Base-by-base conservation (phyloP, 2,113 vertebrate species). In the Cheilinus undulatus region DNA sequence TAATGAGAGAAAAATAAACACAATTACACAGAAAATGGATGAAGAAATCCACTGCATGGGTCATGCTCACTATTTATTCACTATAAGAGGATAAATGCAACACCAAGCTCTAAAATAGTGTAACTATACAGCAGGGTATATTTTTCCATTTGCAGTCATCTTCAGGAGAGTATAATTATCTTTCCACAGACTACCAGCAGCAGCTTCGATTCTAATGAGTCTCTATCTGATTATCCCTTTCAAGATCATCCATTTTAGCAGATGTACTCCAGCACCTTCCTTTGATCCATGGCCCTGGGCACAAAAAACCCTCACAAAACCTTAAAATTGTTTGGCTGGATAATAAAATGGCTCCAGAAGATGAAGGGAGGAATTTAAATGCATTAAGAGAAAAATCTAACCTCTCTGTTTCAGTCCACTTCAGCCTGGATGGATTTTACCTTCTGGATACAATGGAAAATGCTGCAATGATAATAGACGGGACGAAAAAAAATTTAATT, bases 231-330 rank as follows among this genome's bases (percentile, higher is more conserved):
- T 75, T 75, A 86, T 75, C 56, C 45, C 64, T 66, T 69, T 74
- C 65, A 92, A 77, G 76, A 80, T 81, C 60, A 70, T 82, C 76
- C 64, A 76, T 78, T 80, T 70, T 67, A 93, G 93, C 38, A 88
- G 94, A 71, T 89, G 74, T 43, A 22, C 58, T 32, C 19, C 60
- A 93, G 65, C 72, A 91, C 82, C 12, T 87, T 92, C 75, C 95
- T 95, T 86, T 86, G 92, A 80, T 92, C 73, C 50, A 92, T 93
- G 88, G 86, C 76, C 51, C 76, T 77, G 7, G 73, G 78, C 69
- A 81, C 50, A 58, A 32, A 65, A 66, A 61, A 19, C 14, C 40
- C 61, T 73, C 45, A 26, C 40, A 77, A 40, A 84, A 72, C 26
- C 51, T 48, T 17, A 77, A 45, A 76, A 75, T 69, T 65, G 61